Base-by-base conservation (phyloP, 2,888 invertebrate species). In the Dioctria linearis region DNA sequence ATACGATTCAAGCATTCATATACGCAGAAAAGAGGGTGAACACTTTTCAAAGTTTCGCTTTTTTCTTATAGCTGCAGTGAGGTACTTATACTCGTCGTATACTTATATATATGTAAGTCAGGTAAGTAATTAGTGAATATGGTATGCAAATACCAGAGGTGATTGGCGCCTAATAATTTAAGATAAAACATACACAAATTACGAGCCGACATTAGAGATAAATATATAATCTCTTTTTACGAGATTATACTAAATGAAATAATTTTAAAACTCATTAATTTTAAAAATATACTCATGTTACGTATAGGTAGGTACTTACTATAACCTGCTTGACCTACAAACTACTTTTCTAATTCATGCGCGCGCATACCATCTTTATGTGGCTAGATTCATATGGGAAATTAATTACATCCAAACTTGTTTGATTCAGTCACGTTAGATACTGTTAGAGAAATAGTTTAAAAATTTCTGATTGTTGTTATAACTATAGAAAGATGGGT, bases 291-390 rank as follows among this genome's bases (percentile, higher is more conserved):
- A 9, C 67, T 46, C 46, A 6, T 13, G 13, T 67, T 25, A 67
- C 9, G 13, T 49, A 3, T 25, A 67, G 5, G 13, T 25, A 25
- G 25, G 25, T 25, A 25, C 25, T 25, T 25, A 25, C 43, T 46
- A 11, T 25, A 67, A 67, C 46, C 46, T 9, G 67, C 9, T 67
- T 67, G 67, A 67, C 67, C 67, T 67, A 67, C 25, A 67, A 67
- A 67, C 46, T 42, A 67, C 67, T 67, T 25, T 42, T 42, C 43
- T 5, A 46, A 46, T 46, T 25, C 25, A 25, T 25, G 25, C 25
- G 25, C 25, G 25, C 25, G 49, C 49, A 46, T 46, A 9, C 9
- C 49, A 46, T 46, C 49, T 46, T 46, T 9, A 9, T 5, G 5
- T 5, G 5, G 49, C 49, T n/a, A 5, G 67, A n/a, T 67, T 67